Percentiles rank a stretch among this genome's conserved stretches.
phyloP scores from a whole-genome alignment of 2,113 vertebrate species.

The Ceyx cyanopectus region DNA sequence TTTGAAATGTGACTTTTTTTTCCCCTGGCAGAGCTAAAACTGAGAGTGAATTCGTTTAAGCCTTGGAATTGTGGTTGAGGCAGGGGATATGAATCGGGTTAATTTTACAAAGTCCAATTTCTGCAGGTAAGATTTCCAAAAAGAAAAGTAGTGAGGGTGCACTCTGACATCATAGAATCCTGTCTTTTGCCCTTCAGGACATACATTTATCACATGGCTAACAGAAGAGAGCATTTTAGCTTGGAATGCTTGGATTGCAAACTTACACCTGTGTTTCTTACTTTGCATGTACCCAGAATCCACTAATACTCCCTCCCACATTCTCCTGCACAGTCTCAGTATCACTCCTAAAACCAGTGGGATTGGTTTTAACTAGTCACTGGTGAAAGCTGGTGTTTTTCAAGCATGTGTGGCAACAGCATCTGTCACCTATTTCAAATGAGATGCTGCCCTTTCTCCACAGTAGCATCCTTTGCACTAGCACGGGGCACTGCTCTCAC shows the following conservation, averaged over 20 bases:
- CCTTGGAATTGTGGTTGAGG: neutral
- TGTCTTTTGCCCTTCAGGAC: neutral
- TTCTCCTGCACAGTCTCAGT: neutral
- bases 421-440: neutral
- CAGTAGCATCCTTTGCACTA: neutral
- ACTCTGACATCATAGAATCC: neutral
- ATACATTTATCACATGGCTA: neutral
- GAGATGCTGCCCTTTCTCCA: neutral
- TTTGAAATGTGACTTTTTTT: neutral
- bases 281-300: neutral
- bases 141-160: neutral
- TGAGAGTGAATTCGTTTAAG: neutral
- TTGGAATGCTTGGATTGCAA: neutral
- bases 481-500: neutral
- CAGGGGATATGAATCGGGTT: neutral
- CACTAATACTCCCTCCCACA: neutral
- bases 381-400: neutral
- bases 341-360: neutral
- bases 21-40: neutral
- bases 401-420: neutral
- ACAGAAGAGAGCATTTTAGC: neutral
- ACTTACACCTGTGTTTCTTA: neutral
- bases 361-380: neutral
- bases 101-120: neutral
- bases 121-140: neutral